Evolutionary conservation across 1,140 invertebrate genomes (phyloP), one percentile per base, ranked within the genome.

Genomic region (Leptinotarsa lineolata): DNA sequence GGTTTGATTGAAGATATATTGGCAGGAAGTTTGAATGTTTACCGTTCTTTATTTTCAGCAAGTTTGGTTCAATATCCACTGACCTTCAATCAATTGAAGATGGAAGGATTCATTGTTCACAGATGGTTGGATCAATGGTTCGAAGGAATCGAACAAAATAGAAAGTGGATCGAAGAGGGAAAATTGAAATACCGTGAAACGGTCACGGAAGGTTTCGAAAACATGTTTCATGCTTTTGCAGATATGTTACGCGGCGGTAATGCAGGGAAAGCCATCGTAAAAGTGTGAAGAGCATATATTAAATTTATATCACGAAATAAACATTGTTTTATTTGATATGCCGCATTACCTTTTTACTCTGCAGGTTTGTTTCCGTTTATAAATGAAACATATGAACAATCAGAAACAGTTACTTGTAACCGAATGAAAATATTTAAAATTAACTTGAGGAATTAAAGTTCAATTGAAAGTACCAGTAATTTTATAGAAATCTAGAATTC

Each of bases 151-250:
- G 77, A 85, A 44, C 86, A 90, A 78, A 88, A 91, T 81, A 72
- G 86, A n/a, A 81, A 88, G 76, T 91, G 90, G 89, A 61, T 77
- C 44, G 63, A 73, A 16, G 74, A 77, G 39, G 91, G 90, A 20
- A 91, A 90, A 85, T 70, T 93, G 6, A 88, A 90, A 77, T 89
- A 88, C 74, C 83, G 86, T 78, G 91, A 92, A 82, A 90, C 90
- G 67, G 76, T 90, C 0, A 89, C 88, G 6, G 81, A 91, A 73
- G 91, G 91, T 16, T 92, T 92, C 83, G 90, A 91, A 74, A 91
- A 91, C 75, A 90, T 91, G 88, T 89, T 90, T 6, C 84, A 89
- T 71, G 90, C 91, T 24, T 88, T 92, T 76, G 83, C 88, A 30
- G 87, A 87, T 24, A 87, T 92, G 81, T 83, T 92, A 24, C 83